These are phyloP conservation scores for Exaiptasia diaphana DNA, from an alignment of 64 coral and sea anemone species.

Conservation along the genomic window DNA sequence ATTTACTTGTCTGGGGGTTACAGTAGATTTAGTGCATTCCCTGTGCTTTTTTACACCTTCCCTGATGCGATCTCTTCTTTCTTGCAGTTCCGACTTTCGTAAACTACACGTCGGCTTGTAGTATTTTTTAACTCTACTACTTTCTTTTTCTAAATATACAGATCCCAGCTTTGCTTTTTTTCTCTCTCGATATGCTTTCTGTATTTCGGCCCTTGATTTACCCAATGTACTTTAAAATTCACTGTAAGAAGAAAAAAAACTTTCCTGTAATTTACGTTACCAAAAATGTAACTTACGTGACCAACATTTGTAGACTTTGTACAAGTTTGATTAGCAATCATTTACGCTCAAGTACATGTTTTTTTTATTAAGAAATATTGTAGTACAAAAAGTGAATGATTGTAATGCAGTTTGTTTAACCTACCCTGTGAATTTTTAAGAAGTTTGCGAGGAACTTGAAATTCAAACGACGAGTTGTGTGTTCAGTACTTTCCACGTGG, in stretches of 20 bases:
- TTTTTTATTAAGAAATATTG: not conserved
- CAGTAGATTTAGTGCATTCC: not conserved
- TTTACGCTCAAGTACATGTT: not conserved
- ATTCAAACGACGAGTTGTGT: not conserved
- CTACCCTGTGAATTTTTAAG: not conserved
- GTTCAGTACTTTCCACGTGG: not conserved
- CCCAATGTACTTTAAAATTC: not conserved
- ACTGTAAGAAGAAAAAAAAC: not conserved
- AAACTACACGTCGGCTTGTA: not conserved
- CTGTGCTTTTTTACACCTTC: not conserved
- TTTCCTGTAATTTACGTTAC: not conserved
- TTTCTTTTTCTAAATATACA: not conserved
- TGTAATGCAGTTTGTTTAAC: not conserved
- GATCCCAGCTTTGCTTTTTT: not conserved
- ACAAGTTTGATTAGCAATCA: not conserved
- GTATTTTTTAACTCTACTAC: not conserved
- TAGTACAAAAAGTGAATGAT: not conserved
- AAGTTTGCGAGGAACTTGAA: not conserved
- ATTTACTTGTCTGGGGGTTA: not conserved
- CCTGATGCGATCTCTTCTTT: too few relatives aligned
- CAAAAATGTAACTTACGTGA: not conserved
- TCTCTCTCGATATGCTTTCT: not conserved
- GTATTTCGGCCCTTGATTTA: constrained; percentile 3
- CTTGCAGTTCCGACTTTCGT: not conserved
- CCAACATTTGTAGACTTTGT: not conserved